A percentile compares a stretch with the other conserved stretches of the same genome.
These are phyloP conservation scores for Thumatha senex DNA, from an alignment of 2,888 invertebrate genomes.

Conservation along the genomic window DNA sequence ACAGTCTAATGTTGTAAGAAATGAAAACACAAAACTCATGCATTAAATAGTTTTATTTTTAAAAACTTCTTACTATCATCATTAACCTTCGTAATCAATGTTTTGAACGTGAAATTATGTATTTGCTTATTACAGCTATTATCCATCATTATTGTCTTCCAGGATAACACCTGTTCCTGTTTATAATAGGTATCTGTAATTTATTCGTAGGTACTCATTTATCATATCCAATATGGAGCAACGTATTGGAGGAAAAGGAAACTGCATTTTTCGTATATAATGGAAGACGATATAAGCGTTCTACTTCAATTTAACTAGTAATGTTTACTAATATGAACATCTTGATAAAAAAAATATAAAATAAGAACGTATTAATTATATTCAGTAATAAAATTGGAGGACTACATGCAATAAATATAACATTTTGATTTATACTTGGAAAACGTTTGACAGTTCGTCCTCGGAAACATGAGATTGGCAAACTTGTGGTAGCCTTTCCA, in stretches of 20 bases:
- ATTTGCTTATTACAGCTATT: slow-evolving; percentile 73
- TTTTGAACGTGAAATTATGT: slow-evolving; percentile 73
- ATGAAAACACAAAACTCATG: slow-evolving; percentile 60
- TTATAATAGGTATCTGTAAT: slow-evolving; percentile 47
- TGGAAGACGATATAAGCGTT: slow-evolving; percentile 78
- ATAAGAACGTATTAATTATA: background rate
- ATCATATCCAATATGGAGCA: slow-evolving; percentile 51
- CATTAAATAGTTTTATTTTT: slow-evolving; percentile 81
- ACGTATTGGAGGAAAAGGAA: slow-evolving; percentile 57
- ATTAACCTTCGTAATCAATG: slow-evolving; percentile 67
- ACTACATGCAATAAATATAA: slow-evolving; percentile 5
- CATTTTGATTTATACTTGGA: no score
- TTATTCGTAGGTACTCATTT: slow-evolving; percentile 25
- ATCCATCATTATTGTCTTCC: slow-evolving; percentile 81
- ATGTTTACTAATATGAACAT: slow-evolving; percentile 33
- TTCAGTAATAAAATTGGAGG: background rate
- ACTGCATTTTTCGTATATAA: slow-evolving; percentile 64
- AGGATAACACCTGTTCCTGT: slow-evolving; percentile 72
- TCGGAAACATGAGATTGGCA: no score
- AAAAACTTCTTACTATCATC: slow-evolving; percentile 73
- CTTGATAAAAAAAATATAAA: slow-evolving; percentile 14
- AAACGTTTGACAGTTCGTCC: no score
- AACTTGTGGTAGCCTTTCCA: no score
- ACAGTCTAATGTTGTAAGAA: no score
- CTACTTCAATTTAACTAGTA: slow-evolving; percentile 57